Conservation (phyloP, 1,140 invertebrate genomes). For the Hyposmocoma kahamanoa region DNA sequence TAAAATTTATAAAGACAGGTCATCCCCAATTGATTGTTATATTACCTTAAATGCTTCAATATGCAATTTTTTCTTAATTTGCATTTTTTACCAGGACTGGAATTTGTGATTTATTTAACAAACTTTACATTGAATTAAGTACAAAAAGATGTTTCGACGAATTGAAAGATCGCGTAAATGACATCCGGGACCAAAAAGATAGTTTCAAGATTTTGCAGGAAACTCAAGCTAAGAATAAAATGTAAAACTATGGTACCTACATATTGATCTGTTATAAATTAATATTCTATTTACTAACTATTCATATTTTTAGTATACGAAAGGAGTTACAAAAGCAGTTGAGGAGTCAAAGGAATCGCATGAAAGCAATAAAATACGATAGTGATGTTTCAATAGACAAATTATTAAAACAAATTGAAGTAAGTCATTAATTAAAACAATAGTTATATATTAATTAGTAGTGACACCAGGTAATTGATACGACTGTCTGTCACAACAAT, state of each 20-base stretch:
- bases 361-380: conserved; percentile 45
- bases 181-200: conserved; percentile 17
- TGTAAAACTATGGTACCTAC: conserved; percentile 19
- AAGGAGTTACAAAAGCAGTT: conserved; percentile 38
- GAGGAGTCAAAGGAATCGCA: conserved; percentile 48
- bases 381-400: conserved; percentile 35
- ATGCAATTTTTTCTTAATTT: background rate
- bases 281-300: background rate
- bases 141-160: conserved; percentile 19
- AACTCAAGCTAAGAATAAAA: conserved; percentile 39
- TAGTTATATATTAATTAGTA: no score
- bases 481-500: no score
- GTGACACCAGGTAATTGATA: no score
- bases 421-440: no score
- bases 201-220: conserved; percentile 24
- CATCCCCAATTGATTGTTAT: background rate
- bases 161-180: conserved; percentile 19
- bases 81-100: background rate
- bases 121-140: background rate
- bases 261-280: background rate
- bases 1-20: conserved; percentile 49
- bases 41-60: background rate
- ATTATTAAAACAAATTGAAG: background rate
- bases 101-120: background rate
- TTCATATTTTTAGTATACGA: background rate